Percentiles rank a stretch among this genome's conserved stretches.
Conservation (phyloP, 2,888 invertebrate species). For the Brenthis daphne region DNA sequence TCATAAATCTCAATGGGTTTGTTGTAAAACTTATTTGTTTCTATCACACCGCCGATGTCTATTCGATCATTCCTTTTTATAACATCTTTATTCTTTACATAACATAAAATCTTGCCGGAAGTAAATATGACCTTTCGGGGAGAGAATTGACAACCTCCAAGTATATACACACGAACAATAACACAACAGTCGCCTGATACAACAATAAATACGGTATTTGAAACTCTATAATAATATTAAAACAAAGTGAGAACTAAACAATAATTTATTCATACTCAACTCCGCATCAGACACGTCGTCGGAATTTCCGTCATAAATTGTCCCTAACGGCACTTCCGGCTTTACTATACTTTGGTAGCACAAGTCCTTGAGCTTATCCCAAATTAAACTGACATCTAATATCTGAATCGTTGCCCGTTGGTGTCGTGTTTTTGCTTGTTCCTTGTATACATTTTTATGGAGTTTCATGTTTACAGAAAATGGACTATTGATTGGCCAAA, state of each 20-base stretch:
- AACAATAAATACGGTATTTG: neutral
- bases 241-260: conserved; percentile 6
- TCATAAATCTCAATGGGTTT: conserved; percentile 17
- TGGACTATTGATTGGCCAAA: neutral
- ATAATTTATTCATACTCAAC: conserved; percentile 22
- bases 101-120: too few relatives aligned
- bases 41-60: neutral
- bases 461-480: neutral
- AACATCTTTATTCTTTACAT: too few relatives aligned
- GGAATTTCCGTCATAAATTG: conserved; percentile 32
- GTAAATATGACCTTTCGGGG: too few relatives aligned
- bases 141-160: too few relatives aligned
- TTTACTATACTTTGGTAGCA: conserved; percentile 29
- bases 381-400: conserved; percentile 44
- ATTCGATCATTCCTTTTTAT: too few relatives aligned
- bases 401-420: conserved; percentile 23
- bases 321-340: conserved; percentile 43
- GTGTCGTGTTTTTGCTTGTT: conserved; percentile 37
- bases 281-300: conserved; percentile 28
- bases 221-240: conserved; percentile 13
- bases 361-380: conserved; percentile 38
- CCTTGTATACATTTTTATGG: neutral
- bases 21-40: conserved; percentile 7
- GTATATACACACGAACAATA: too few relatives aligned
- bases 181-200: neutral